phyloP scores from a whole-genome alignment of 2,888 invertebrate genomes.

The Acanthosepion pharaonis region DNA sequence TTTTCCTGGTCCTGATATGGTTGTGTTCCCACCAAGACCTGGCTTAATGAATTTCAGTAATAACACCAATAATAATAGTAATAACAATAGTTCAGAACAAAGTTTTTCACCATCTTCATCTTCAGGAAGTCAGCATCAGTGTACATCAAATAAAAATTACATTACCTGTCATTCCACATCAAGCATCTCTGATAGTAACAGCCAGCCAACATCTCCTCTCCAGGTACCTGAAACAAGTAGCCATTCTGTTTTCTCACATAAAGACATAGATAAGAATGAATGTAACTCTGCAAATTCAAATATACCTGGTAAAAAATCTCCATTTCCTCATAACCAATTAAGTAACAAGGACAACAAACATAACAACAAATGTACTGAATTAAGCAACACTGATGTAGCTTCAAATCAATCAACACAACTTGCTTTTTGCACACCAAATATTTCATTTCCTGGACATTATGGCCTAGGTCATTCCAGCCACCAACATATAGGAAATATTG shows the following conservation, averaged over 20 bases:
- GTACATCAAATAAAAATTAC: background rate
- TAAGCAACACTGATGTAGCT: background rate
- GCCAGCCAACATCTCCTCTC: background rate
- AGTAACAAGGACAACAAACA: background rate
- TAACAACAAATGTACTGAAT: background rate
- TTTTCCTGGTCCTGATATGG: conserved; percentile 43
- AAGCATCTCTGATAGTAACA: background rate
- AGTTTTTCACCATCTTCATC: background rate
- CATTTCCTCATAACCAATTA: background rate
- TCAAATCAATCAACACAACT: background rate
- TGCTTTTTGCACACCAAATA: background rate
- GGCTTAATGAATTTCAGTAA: background rate
- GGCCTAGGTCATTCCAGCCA: background rate
- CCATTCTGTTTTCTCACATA: background rate
- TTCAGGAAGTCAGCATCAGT: background rate
- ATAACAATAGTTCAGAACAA: background rate
- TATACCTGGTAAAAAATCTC: background rate
- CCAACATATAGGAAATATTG: background rate
- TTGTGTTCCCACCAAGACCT: conserved; percentile 42
- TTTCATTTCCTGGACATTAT: background rate
- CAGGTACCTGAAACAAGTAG: background rate
- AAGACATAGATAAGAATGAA: background rate
- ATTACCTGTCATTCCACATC: background rate
- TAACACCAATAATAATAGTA: background rate
- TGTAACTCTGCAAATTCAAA: background rate